Percentiles rank a stretch among this genome's conserved stretches.
Evolutionary conservation across 2,888 invertebrate genomes (phyloP).

Genomic region (Acheta domesticus): DNA sequence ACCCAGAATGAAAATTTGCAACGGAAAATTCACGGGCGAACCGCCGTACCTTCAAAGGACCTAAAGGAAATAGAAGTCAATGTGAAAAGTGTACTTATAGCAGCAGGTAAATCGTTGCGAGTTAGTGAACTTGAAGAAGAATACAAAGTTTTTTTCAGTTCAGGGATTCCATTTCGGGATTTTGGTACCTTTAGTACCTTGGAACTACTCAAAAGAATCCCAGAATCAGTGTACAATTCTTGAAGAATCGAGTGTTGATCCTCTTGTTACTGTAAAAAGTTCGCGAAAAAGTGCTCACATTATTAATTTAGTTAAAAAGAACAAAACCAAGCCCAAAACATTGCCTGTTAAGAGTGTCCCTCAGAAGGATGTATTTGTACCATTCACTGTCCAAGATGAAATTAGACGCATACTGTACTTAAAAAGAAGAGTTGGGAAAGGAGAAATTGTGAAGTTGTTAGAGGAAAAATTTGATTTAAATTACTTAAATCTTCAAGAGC

Average conservation of each 20-base stretch:
- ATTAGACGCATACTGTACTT: neutral
- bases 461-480: neutral
- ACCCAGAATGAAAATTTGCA: neutral
- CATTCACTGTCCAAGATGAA: neutral
- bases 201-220: neutral
- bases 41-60: neutral
- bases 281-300: neutral
- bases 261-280: neutral
- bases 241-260: neutral
- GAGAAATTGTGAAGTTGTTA: neutral
- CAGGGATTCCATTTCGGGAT: neutral
- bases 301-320: neutral
- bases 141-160: neutral
- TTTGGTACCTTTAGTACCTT: neutral
- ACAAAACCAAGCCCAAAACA: neutral
- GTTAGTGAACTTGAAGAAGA: constrained; percentile 1
- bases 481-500: neutral
- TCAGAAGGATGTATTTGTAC: neutral
- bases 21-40: neutral
- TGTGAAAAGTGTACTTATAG: neutral
- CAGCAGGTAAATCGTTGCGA: neutral
- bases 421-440: neutral
- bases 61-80: neutral
- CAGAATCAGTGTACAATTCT: neutral
- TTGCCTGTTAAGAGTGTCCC: neutral